Conservation (phyloP, 2,113 vertebrate species). For the Crotalus tigris region DNA sequence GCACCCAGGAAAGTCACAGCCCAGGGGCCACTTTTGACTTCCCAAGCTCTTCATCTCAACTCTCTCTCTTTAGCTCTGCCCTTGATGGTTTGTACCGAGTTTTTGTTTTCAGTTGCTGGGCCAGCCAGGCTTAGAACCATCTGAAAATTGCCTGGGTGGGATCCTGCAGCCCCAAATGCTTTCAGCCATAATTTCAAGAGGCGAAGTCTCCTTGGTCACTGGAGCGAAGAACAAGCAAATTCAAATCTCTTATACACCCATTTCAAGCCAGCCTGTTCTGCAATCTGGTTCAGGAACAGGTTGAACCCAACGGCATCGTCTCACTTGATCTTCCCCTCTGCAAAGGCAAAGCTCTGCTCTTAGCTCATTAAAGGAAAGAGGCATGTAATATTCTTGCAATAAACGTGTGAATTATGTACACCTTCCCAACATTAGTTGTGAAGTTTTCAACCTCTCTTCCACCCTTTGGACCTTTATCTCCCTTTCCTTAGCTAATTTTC, state of each 20-base stretch:
- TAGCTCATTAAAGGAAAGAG: background rate
- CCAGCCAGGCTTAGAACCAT: background rate
- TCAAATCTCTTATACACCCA: background rate
- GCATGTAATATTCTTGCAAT: constrained; percentile 1
- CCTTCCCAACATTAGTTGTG: background rate
- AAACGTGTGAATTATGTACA: background rate
- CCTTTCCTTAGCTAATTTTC: background rate
- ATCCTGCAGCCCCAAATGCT: background rate
- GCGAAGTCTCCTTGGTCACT: background rate
- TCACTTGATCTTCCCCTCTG: background rate
- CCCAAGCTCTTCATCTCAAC: background rate
- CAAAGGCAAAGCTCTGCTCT: background rate
- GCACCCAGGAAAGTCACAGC: no score
- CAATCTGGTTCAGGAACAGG: background rate
- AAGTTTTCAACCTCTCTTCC: background rate
- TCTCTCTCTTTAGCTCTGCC: no score
- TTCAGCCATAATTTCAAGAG: background rate
- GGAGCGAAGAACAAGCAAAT: background rate
- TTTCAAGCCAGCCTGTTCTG: background rate
- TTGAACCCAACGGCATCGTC: background rate
- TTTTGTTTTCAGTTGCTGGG: background rate
- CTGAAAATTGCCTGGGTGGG: background rate
- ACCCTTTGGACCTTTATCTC: background rate
- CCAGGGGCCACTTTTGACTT: background rate
- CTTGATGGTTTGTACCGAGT: background rate